Base-by-base conservation (phyloP, 2,113 vertebrate species). In the Zootoca vivipara region DNA sequence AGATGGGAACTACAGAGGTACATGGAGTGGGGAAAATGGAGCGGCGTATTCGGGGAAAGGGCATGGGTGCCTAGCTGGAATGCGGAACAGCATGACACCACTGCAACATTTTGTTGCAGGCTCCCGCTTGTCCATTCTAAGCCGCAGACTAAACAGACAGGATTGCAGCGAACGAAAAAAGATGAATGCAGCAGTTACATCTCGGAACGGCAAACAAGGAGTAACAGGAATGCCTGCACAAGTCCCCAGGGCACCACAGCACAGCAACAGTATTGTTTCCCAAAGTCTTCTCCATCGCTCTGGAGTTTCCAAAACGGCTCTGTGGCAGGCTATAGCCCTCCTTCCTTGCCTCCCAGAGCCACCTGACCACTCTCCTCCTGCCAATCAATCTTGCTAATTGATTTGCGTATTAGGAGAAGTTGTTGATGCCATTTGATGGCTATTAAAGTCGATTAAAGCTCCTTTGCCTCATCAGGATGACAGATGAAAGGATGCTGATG, bases 371-470 rank as follows among this genome's bases (percentile, higher is more conserved):
- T 69, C 65, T 10, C 18, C 81, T 85, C 89, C 58, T 72, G 86
- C 86, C 86, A 85, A 70, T 82, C 90, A 85, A 52, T 30, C 83
- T 56, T 89, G 86, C 74, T 86, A 86, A 85, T 12, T 78, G 82
- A 69, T 92, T 92, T 86, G 89, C 91, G 78, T 86, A 92, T 93
- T 93, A 90, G 92, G 9, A 89, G 87, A 88, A 93, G 93, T 90
- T 93, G 91, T 83, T 91, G 91, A 94, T 95, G 93, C 89, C 90
- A 87, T 96, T 96, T 93, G 94, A 91, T 93, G 93, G 91, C 93
- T 93, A 95, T 95, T 96, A 96, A 93, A 92, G 90, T 90, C 94
- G 95, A 94, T 96, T 94, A 96, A 95, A 92, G 85, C 88, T 80
- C 79, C 87, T 92, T 90, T 64, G 91, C 90, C 89, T 83, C 91